These are phyloP conservation scores for Otolemur garnettii DNA, from an alignment of 2,113 vertebrate genomes.

Conservation along the genomic window DNA sequence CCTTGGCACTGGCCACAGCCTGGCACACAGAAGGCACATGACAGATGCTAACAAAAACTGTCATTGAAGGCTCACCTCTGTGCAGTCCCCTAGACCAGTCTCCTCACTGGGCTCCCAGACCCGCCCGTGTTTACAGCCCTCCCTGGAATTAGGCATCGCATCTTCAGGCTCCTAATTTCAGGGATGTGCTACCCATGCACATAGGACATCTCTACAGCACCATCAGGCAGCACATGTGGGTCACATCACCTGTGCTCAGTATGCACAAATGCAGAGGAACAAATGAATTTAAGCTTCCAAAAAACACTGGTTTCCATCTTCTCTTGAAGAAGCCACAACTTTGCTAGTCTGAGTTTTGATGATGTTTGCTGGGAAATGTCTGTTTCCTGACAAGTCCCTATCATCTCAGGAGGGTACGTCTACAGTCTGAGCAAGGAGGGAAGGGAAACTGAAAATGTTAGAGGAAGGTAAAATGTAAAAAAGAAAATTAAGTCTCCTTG, in stretches of 20 bases:
- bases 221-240: accelerated
- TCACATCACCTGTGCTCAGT: not conserved
- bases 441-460: not conserved
- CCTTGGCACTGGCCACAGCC: not conserved
- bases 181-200: no score
- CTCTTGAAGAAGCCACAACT: not conserved
- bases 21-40: not conserved
- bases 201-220: not conserved
- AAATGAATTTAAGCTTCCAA: not conserved
- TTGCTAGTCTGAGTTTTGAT: constrained; percentile 12
- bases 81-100: not conserved
- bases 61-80: not conserved
- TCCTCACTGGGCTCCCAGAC: not conserved
- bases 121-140: not conserved
- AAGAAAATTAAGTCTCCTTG: not conserved
- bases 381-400: not conserved
- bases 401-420: not conserved
- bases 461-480: not conserved
- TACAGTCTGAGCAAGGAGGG: not conserved
- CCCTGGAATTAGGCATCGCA: not conserved
- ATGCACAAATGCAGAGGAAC: not conserved
- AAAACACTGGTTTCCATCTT: not conserved
- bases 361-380: not conserved
- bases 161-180: not conserved
- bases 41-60: not conserved